Percentiles rank a stretch among this genome's conserved stretches.
These are phyloP conservation scores for Idaea aversata DNA, from an alignment of 2,888 invertebrate species.

Conservation along the genomic window DNA sequence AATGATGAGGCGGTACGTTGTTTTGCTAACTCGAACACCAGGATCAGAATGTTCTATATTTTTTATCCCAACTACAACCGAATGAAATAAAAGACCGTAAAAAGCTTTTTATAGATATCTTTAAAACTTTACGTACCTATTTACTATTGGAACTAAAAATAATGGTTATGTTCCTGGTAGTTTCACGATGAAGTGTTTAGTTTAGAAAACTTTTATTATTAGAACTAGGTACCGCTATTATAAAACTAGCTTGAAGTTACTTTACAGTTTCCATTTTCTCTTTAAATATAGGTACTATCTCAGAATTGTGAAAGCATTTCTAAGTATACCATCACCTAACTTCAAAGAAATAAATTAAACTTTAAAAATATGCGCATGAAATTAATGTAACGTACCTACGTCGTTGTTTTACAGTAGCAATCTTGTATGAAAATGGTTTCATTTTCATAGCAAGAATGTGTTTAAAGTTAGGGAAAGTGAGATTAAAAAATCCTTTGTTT, in stretches of 20 bases:
- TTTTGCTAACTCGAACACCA: too few relatives aligned
- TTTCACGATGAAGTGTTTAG: background rate
- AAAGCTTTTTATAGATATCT: background rate
- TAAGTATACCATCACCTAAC: background rate
- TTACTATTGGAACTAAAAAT: too few relatives aligned
- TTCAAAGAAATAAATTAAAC: slow-evolving; percentile 1
- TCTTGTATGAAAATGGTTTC: background rate
- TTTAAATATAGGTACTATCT: background rate
- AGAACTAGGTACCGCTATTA: background rate
- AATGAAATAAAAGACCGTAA: background rate
- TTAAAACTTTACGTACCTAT: too few relatives aligned
- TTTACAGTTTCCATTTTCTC: background rate
- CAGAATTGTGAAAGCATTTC: background rate
- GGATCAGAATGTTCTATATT: background rate
- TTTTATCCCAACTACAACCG: background rate
- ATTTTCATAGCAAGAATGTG: background rate
- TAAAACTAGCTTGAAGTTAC: background rate
- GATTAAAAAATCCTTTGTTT: background rate
- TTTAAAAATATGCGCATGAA: background rate
- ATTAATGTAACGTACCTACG: background rate
- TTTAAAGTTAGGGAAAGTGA: background rate
- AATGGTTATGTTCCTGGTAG: background rate
- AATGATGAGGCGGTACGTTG: too few relatives aligned
- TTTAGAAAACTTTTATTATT: background rate
- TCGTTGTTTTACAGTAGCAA: background rate